Evolutionary conservation across 2,888 invertebrate species (phyloP).

Genomic region (Sympetrum striolatum): DNA sequence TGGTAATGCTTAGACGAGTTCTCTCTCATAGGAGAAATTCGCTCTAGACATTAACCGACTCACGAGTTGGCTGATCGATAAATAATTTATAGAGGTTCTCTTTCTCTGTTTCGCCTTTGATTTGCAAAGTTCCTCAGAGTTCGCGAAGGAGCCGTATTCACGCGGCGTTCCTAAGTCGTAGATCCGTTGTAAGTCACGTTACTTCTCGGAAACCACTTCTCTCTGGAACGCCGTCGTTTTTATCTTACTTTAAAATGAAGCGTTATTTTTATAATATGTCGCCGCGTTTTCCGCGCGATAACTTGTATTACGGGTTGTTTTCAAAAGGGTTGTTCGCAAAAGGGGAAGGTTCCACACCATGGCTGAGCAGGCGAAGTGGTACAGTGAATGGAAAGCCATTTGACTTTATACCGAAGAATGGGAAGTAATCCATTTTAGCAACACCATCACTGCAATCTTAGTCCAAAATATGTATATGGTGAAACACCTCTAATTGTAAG

Average conservation of each 20-base stretch:
- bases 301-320: not conserved
- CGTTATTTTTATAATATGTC: not conserved
- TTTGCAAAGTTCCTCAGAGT: not conserved
- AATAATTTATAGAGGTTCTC: slow-evolving; percentile 6
- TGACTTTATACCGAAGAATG: no score
- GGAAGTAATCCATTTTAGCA: no score
- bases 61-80: slow-evolving; percentile 15
- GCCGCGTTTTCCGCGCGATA: not conserved
- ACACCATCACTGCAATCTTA: no score
- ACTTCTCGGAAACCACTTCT: not conserved
- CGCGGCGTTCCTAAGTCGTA: not conserved
- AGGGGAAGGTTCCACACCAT: not conserved
- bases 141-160: not conserved
- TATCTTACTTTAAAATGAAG: not conserved
- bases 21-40: slow-evolving; percentile 14
- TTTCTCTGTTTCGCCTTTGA: not conserved
- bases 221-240: not conserved
- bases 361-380: not conserved
- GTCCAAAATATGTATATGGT: no score
- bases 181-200: slow-evolving; percentile 1
- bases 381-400: not conserved
- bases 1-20: not conserved
- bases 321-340: not conserved
- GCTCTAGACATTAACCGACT: slow-evolving; percentile 13
- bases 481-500: no score